Evolutionary conservation across 2,797 vertebrate species (phyloP).

Genomic region (Cirrhinus mrigala): DNA sequence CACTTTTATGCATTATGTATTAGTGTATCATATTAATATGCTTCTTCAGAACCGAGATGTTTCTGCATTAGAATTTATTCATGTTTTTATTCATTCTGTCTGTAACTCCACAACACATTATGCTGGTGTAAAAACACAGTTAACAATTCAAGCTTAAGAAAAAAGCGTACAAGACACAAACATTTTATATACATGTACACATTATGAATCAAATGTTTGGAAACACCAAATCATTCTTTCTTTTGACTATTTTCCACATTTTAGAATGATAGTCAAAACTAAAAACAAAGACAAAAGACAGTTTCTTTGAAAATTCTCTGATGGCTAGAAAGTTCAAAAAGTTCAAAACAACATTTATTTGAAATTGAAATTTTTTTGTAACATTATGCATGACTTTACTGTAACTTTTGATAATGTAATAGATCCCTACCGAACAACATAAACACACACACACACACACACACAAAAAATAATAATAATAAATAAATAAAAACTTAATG

Average conservation of each 20-base stretch:
- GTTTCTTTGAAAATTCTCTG: neutral
- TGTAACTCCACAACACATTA: neutral
- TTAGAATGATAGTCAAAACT: neutral
- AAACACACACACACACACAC: neutral
- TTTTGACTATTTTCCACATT: neutral
- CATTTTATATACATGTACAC: neutral
- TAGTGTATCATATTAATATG: neutral
- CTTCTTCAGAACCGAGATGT: neutral
- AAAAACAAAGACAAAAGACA: neutral
- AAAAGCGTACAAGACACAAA: neutral
- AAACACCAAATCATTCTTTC: neutral
- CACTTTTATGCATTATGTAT: slow-evolving; percentile 11
- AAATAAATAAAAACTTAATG: neutral
- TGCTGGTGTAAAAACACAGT: neutral
- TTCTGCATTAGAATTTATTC: neutral
- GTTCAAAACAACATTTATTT: neutral
- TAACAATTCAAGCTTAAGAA: neutral
- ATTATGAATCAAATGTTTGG: neutral
- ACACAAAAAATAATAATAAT: too few relatives aligned
- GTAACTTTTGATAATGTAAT: neutral
- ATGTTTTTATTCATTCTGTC: neutral
- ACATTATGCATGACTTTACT: neutral
- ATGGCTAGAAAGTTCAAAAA: too few relatives aligned
- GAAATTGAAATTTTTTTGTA: neutral
- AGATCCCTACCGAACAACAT: neutral